Evolutionary conservation across 2,888 invertebrate genomes (phyloP), one percentile per base, ranked within the genome.

Genomic region (Nebria brevicollis): DNA sequence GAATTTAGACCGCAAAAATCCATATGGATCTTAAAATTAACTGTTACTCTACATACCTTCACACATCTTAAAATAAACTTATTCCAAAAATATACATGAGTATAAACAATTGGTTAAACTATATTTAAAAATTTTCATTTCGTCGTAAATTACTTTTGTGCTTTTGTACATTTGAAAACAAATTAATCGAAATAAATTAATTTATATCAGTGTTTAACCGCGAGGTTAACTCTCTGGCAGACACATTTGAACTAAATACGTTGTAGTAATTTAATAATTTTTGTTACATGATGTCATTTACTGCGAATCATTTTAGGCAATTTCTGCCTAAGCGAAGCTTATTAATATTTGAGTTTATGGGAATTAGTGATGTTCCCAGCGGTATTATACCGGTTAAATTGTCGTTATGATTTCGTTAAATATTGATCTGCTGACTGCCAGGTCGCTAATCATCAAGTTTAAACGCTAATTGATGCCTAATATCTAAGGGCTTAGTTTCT

Each of bases 361-460:
- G 54, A 13, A 7, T 54, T 54, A 11, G 13, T 13, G 54, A 8
- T 54, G 54, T 54, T 54, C 54, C 54, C 54, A 54, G 54, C 2
- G 54, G 54, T 54, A 54, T 54, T 54, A 54, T 54, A 11, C 11
- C 8, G 54, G 54, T 54, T 8, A 54, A 54, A 54, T 68, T 68
- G 26, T 25, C 26, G 68, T 68, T 2, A 68, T 25, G 26, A 68
- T 68, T 68, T 11, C 20, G 13, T 25, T 25, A 11, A 68, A n/a
- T 68, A 68, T 68, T 68, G 26, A 68, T 68, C 26, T 68, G 20
- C 10, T 68, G 26, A 68, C 13, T 68, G 20, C 68, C 26, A 68
- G 26, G 68, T 25, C 5, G 6, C 26, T 68, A 34, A 54, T 54
- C 54, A 54, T 3, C 11, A 11, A 6, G 26, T 25, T 68, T 25